Conservation (phyloP, 1,140 invertebrate genomes). For the Maniola jurtina region DNA sequence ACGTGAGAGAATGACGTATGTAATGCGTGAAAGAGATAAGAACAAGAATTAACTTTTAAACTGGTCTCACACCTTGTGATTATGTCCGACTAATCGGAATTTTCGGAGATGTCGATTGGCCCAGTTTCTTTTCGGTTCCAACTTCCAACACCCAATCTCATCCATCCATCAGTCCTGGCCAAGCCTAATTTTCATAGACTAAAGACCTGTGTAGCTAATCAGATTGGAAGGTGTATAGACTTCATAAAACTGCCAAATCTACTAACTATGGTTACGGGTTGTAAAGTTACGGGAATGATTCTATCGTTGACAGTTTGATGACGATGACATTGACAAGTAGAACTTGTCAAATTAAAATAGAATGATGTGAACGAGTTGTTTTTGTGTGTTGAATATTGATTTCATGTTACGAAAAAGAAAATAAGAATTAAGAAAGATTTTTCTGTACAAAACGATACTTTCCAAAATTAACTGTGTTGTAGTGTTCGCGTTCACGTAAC, state of each 20-base stretch:
- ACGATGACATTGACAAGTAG: background rate
- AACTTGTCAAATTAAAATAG: background rate
- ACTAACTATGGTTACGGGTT: too few species aligned
- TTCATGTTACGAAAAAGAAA: background rate
- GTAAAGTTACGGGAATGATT: too few species aligned
- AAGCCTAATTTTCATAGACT: too few species aligned
- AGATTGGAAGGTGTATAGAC: too few species aligned
- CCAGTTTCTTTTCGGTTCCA: too few species aligned
- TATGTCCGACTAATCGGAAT: too few species aligned
- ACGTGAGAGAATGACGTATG: conserved; percentile 74
- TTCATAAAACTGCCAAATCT: too few species aligned
- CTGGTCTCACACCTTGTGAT: too few species aligned
- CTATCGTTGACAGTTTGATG: background rate
- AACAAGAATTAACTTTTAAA: conserved; percentile 1
- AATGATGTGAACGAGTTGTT: background rate
- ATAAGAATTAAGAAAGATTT: background rate
- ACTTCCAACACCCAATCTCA: too few species aligned
- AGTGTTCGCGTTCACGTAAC: background rate
- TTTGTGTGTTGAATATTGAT: background rate
- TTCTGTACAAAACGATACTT: background rate
- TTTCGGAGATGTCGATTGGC: too few species aligned
- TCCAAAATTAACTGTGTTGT: conserved; percentile 1
- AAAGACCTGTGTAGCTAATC: too few species aligned
- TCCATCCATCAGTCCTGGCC: too few species aligned
- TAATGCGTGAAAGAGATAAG: conserved; percentile 36